phyloP scores from a whole-genome alignment of 2,888 invertebrate genomes.

The Diarsia mendica region DNA sequence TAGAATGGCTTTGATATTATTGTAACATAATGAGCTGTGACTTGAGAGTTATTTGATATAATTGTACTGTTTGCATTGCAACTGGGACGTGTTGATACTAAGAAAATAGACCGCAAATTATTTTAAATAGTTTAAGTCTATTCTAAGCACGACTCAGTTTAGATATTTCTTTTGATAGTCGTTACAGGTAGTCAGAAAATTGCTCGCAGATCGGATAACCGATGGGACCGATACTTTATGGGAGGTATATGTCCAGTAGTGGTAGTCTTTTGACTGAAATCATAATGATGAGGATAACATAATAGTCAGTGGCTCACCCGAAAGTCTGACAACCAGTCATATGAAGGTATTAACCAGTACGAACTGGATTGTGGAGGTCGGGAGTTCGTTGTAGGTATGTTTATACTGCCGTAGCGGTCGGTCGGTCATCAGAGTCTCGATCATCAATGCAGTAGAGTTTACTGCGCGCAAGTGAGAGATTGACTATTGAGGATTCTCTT shows the following conservation, averaged over 20 bases:
- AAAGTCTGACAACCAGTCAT: no score
- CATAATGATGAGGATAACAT: no score
- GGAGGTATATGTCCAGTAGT: no score
- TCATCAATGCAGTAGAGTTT: not conserved
- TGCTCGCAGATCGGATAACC: no score
- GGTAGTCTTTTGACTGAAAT: no score
- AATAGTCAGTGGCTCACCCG: no score
- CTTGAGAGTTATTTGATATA: not conserved
- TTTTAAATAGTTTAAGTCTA: not conserved
- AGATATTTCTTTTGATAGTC: no score
- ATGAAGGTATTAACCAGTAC: no score
- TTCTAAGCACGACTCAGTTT: not conserved
- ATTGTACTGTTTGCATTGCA: not conserved
- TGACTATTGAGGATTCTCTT: not conserved
- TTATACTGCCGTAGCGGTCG: not conserved
- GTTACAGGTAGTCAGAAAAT: no score
- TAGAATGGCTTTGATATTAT: constrained; percentile 16
- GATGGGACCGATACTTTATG: no score
- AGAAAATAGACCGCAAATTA: not conserved
- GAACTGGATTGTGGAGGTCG: no score
- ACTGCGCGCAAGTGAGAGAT: not conserved
- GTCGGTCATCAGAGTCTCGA: not conserved
- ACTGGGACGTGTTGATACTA: not conserved
- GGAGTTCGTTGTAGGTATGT: not conserved
- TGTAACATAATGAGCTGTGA: not conserved